These are phyloP conservation scores for Syndactyla subalaris DNA, from an alignment of 2,797 vertebrate species.

Conservation along the genomic window DNA sequence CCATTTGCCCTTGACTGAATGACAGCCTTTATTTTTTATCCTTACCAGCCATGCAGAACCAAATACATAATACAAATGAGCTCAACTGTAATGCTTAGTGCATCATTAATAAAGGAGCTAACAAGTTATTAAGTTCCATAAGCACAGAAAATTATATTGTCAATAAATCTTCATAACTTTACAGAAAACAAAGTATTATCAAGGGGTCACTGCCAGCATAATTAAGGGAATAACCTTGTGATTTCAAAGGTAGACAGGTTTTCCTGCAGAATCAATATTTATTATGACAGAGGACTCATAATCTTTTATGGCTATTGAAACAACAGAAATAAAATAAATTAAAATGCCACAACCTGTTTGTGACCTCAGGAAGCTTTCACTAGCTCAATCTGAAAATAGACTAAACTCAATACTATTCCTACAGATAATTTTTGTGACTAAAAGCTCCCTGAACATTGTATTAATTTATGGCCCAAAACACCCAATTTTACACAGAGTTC, in stretches of 20 bases:
- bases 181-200: neutral
- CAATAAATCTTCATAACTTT: neutral
- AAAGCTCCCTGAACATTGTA: neutral
- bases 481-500: neutral
- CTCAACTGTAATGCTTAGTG: neutral
- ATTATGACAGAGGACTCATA: neutral
- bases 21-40: neutral
- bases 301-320: neutral
- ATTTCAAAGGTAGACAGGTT: neutral
- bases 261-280: neutral
- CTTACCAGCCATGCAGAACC: neutral
- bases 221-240: neutral
- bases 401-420: neutral
- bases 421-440: neutral
- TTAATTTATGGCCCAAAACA: neutral
- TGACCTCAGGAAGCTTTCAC: neutral
- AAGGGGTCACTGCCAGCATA: neutral
- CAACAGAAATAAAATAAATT: neutral
- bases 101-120: neutral
- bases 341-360: neutral
- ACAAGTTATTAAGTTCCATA: neutral
- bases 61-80: slow-evolving; percentile 14
- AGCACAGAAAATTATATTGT: neutral
- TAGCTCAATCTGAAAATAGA: neutral
- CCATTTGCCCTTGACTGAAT: neutral